These are phyloP conservation scores for Phymanthus crucifer DNA, from an alignment of 92 coral and sea anemone species.

Conservation along the genomic window DNA sequence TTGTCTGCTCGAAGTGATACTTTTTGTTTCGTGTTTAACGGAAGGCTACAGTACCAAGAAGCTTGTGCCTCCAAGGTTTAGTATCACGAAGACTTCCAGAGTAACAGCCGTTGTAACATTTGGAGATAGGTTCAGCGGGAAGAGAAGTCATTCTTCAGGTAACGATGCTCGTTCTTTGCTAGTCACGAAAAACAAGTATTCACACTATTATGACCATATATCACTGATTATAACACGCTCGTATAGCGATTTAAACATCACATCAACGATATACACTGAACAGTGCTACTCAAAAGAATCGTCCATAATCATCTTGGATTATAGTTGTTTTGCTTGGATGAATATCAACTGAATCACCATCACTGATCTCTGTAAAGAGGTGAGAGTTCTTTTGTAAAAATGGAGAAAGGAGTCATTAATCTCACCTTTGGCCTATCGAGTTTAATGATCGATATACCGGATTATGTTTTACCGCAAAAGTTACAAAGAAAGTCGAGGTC, in stretches of 20 bases:
- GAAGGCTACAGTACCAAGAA: not conserved
- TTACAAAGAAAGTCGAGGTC: not conserved
- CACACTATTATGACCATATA: not conserved
- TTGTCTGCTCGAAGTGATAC: not conserved
- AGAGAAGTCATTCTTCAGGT: not conserved
- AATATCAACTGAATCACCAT: not conserved
- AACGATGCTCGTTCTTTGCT: not conserved
- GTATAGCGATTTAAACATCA: not conserved
- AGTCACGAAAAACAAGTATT: not conserved
- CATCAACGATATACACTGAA: not conserved
- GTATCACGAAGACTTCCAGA: not conserved
- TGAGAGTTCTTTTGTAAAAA: not conserved
- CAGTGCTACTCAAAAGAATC: not conserved
- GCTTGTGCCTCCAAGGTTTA: not conserved
- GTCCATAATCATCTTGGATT: too few relatives aligned
- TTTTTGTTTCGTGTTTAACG: not conserved
- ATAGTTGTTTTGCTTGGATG: not conserved
- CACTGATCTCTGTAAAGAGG: not conserved
- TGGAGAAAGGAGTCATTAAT: not conserved
- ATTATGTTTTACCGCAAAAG: not conserved
- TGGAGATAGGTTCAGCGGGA: not conserved
- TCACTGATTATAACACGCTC: not conserved
- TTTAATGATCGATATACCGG: not conserved
- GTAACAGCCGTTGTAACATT: not conserved
- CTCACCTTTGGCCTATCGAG: constrained; percentile 10